Evolutionary conservation across 2,888 invertebrate species (phyloP).

Genomic region (Gerris lacustris): DNA sequence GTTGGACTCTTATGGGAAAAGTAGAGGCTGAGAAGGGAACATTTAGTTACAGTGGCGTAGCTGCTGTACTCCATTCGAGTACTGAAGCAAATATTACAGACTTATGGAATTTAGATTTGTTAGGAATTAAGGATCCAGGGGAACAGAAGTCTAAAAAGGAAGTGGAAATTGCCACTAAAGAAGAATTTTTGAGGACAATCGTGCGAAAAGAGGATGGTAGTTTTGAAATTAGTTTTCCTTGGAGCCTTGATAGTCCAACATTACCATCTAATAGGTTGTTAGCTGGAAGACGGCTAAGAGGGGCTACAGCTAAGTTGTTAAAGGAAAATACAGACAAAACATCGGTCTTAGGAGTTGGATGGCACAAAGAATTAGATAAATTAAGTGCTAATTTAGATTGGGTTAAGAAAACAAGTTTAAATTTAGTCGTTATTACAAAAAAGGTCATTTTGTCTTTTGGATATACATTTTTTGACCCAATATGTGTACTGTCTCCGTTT

Average conservation of each 20-base stretch:
- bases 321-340: too few relatives aligned
- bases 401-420: neutral
- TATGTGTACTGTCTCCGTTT: slow-evolving; percentile 27
- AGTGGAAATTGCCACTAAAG: neutral
- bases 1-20: too few relatives aligned
- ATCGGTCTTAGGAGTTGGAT: too few relatives aligned
- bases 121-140: slow-evolving; percentile 33
- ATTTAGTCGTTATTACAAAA: slow-evolving; percentile 7
- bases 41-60: too few relatives aligned
- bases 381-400: too few relatives aligned
- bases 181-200: neutral
- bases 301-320: too few relatives aligned
- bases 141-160: too few relatives aligned
- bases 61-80: slow-evolving; percentile 27
- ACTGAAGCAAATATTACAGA: slow-evolving; percentile 27
- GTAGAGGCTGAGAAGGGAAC: too few relatives aligned
- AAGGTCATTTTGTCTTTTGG: slow-evolving; percentile 17
- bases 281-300: too few relatives aligned
- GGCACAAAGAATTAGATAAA: too few relatives aligned
- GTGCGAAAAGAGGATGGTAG: neutral
- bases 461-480: slow-evolving; percentile 29
- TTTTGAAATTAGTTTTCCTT: neutral
- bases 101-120: slow-evolving; percentile 33
- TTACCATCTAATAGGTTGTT: too few relatives aligned
- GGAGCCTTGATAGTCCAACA: too few relatives aligned